Evolutionary conservation across 1,140 invertebrate genomes (phyloP).

Genomic region (Bombus pascuorum): DNA sequence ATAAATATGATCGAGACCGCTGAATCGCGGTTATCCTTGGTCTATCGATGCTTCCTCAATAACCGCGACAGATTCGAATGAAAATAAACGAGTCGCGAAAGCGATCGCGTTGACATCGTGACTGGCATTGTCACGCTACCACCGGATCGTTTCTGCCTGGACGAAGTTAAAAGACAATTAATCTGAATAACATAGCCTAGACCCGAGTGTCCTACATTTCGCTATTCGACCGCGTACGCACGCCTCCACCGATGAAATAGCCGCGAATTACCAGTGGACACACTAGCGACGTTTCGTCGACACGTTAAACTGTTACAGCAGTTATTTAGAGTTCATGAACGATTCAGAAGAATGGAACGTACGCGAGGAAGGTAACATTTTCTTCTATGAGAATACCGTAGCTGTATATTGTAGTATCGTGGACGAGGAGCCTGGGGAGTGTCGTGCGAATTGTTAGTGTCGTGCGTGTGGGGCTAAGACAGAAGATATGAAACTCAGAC

Average conservation of each 20-base stretch:
- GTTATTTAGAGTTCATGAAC: too few species aligned
- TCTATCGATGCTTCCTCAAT: slow-evolving; percentile 23
- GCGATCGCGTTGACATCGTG: slow-evolving; percentile 37
- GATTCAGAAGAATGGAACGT: too few species aligned
- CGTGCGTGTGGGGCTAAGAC: too few species aligned
- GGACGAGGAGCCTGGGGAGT: too few species aligned
- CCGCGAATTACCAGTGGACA: neutral
- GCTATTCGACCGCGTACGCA: slow-evolving; percentile 5
- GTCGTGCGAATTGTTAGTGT: too few species aligned
- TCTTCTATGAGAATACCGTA: too few species aligned
- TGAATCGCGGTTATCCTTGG: slow-evolving; percentile 7
- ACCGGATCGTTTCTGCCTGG: slow-evolving; percentile 28
- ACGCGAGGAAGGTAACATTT: too few species aligned
- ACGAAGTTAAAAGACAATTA: slow-evolving; percentile 74
- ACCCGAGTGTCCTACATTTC: slow-evolving; percentile 63
- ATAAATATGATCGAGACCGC: slow-evolving; percentile 14
- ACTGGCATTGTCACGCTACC: slow-evolving; percentile 38
- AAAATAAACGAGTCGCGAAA: slow-evolving; percentile 51
- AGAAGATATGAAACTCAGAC: too few species aligned
- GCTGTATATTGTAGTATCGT: too few species aligned
- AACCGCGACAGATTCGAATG: slow-evolving; percentile 44
- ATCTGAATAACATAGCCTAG: slow-evolving; percentile 71
- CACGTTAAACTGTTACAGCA: neutral
- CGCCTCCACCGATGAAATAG: slow-evolving; percentile 3
- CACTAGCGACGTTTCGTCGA: too few species aligned